Conservation (phyloP, 2,113 vertebrate genomes). For the Hemibagrus wyckioides region DNA sequence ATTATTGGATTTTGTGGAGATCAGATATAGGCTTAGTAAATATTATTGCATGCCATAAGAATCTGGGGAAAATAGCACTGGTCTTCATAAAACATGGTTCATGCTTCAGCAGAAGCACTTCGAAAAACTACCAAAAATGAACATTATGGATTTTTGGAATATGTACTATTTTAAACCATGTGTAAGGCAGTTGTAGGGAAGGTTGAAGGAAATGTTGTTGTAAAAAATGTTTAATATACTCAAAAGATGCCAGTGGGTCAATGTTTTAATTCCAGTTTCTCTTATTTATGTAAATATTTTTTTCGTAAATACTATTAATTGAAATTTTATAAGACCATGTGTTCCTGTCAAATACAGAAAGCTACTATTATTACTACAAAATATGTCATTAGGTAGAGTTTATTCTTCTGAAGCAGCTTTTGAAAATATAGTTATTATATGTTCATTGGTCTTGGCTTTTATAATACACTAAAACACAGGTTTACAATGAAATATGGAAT, state of each 20-base stretch:
- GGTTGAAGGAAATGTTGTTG: too few relatives aligned
- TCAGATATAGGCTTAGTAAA: not conserved
- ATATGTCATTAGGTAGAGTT: not conserved
- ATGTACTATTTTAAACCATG: not conserved
- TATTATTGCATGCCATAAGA: not conserved
- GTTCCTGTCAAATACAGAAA: not conserved
- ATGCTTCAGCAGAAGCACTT: not conserved
- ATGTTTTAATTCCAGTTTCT: not conserved
- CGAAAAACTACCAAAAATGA: not conserved
- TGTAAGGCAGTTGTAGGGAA: not conserved
- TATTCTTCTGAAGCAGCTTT: not conserved
- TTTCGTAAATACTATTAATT: not conserved
- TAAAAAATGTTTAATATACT: not conserved
- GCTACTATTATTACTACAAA: not conserved
- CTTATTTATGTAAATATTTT: not conserved
- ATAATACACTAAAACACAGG: not conserved
- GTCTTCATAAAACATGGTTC: not conserved
- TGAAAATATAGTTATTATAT: not conserved
- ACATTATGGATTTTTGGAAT: not conserved
- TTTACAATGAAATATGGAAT: not conserved
- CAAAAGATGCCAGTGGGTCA: not conserved
- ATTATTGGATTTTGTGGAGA: constrained; percentile 1
- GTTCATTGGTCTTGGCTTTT: not conserved
- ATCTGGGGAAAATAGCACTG: not conserved
- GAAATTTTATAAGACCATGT: not conserved